Evolutionary conservation across 2,888 invertebrate species (phyloP), one percentile per base, ranked within the genome.

Genomic region (Sphaerophoria rueppellii): DNA sequence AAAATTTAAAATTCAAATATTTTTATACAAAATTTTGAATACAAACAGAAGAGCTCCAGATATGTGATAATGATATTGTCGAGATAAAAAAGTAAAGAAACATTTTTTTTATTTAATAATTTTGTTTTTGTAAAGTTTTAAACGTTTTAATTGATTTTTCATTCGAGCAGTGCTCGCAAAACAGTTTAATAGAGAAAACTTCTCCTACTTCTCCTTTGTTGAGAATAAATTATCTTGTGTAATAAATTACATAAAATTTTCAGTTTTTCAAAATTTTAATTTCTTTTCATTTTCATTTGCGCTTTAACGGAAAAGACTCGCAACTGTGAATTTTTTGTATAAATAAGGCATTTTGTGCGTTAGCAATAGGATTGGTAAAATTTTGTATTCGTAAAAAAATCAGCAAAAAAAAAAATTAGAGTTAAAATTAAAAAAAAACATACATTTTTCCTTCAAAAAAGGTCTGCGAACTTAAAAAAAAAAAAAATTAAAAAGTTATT

Each of bases 21-120:
- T 87, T 87, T 83, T 79, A 87, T 86, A 82, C 83, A 87, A 83
- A 82, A 79, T 76, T 63, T 87, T 71, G 67, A 86, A 86, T 76
- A 82, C 70, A 82, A 24, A 82, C 77, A 89, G 89, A 89, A 90
- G 90, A 90, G 90, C 90, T 90, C 90, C 90, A 89, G 89, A 90
- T 88, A 90, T 90, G 90, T 90, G 90, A 90, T 90, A 90, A 89
- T 88, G 88, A 90, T 90, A 88, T 85, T 86, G 78, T 78, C 50
- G 58, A 82, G 63, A 72, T 73, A 80, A 73, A 71, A 48, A 76
- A 61, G 67, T 48, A 12, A 43, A 73, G 35, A 54, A 40, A 65
- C 14, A 34, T 48, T 46, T 32, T 46, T 72, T 75, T 40, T 63
- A 14, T 43, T 63, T 61, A 43, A 52, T 50, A 4, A 32, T 35